Conservation (phyloP, 2,797 vertebrate genomes). For the Phylloscopus collybita region DNA sequence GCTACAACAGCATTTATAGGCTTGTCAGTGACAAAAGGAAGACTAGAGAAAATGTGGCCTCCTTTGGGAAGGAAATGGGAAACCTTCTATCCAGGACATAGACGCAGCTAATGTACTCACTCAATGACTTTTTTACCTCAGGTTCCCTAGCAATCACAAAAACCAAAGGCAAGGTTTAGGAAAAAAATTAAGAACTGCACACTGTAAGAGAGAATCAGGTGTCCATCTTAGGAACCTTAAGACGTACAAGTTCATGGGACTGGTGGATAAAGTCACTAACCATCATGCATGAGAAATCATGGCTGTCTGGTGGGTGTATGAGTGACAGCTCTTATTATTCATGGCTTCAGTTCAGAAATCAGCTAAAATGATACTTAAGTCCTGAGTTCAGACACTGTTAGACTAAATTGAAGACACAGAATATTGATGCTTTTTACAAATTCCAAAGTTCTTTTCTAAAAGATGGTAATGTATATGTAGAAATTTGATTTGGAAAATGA, state of each 20-base stretch:
- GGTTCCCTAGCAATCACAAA: neutral
- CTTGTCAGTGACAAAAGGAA: neutral
- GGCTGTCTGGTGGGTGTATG: neutral
- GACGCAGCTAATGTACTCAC: neutral
- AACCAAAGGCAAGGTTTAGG: neutral
- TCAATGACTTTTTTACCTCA: neutral
- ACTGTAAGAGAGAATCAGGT: fast-evolving
- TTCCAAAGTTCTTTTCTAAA: neutral
- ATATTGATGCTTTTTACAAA: neutral
- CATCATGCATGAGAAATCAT: neutral
- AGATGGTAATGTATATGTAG: neutral
- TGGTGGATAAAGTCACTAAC: neutral
- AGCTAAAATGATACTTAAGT: neutral
- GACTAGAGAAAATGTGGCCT: neutral
- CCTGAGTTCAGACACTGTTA: neutral
- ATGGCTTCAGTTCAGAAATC: neutral
- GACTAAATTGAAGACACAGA: neutral
- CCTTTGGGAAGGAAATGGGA: neutral
- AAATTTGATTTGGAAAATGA: neutral
- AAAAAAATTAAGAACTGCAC: neutral
- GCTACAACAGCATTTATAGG: neutral
- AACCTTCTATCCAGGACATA: neutral
- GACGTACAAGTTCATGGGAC: fast-evolving
- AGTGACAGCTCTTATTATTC: neutral
- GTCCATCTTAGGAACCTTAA: neutral